These are phyloP conservation scores for Melanotaenia maccullochi DNA, from an alignment of 2,797 vertebrate genomes.

Conservation along the genomic window DNA sequence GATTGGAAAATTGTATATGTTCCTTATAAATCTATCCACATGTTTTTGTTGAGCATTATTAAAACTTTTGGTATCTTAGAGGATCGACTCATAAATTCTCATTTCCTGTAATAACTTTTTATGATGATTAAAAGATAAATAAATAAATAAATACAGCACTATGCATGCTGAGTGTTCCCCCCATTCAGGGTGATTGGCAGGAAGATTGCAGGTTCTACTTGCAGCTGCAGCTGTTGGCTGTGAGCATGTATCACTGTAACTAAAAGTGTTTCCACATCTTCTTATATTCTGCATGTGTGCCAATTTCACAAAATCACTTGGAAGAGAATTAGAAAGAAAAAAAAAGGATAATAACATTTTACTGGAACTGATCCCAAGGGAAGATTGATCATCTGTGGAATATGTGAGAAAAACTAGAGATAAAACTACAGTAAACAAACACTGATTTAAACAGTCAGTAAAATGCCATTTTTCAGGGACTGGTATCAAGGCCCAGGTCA, in stretches of 20 bases:
- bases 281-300: conserved; percentile 44
- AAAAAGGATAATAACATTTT: conserved; percentile 12
- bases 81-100: conserved; percentile 16
- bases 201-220: conserved; percentile 53
- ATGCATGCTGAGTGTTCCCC: conserved; percentile 7
- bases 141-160: not conserved
- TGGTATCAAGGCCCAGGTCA: not conserved
- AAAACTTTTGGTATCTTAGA: conserved; percentile 2
- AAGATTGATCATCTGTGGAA: not conserved
- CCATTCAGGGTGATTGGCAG: conserved; percentile 40
- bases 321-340: not conserved
- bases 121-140: not conserved
- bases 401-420: conserved; percentile 12
- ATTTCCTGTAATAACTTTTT: conserved; percentile 9
- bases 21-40: not conserved
- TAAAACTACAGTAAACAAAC: not conserved
- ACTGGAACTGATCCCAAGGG: conserved; percentile 12
- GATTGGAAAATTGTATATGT: not conserved
- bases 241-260: conserved; percentile 35
- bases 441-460: not conserved
- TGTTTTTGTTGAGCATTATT: conserved; percentile 1
- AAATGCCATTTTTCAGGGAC: not conserved
- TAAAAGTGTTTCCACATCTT: conserved; percentile 38
- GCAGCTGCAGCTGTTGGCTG: conserved; percentile 54
- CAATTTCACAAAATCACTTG: conserved; percentile 51